Evolutionary conservation across 2,113 vertebrate genomes (phyloP).

Genomic region (Psilopogon haemacephalus): DNA sequence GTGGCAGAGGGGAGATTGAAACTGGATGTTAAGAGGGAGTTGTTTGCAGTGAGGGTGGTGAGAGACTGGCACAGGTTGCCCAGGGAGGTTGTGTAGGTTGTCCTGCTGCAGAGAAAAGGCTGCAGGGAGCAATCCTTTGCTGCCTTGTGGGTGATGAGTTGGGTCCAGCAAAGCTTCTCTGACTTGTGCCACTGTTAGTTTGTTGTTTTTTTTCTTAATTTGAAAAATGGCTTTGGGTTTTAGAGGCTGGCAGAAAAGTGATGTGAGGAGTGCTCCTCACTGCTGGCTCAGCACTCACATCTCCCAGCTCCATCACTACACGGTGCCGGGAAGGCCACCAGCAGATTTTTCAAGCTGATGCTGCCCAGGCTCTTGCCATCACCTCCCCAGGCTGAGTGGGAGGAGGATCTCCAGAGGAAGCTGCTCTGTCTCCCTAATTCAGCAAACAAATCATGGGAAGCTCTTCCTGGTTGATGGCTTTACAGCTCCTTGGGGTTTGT

Average conservation of each 20-base stretch:
- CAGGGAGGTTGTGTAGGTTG: too few species aligned
- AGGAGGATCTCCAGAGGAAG: not conserved
- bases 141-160: not conserved
- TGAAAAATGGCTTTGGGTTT: not conserved
- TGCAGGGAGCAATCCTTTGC: not conserved
- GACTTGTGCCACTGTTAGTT: not conserved
- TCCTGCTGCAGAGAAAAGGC: not conserved
- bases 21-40: too few species aligned
- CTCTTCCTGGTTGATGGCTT: not conserved
- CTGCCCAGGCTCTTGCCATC: accelerated
- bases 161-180: not conserved
- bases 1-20: too few species aligned
- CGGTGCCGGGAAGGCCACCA: accelerated
- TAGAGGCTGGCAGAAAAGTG: not conserved
- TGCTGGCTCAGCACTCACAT: not conserved
- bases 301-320: not conserved
- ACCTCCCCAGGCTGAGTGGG: not conserved
- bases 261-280: not conserved
- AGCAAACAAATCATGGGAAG: not conserved
- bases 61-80: too few species aligned
- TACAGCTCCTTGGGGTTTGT: not conserved
- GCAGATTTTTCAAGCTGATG: not conserved
- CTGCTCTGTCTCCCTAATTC: not conserved
- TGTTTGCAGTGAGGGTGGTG: too few species aligned
- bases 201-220: not conserved